Base-by-base conservation (phyloP, 37 sponge, comb jelly and placozoan species). In the Geodia barretti region DNA sequence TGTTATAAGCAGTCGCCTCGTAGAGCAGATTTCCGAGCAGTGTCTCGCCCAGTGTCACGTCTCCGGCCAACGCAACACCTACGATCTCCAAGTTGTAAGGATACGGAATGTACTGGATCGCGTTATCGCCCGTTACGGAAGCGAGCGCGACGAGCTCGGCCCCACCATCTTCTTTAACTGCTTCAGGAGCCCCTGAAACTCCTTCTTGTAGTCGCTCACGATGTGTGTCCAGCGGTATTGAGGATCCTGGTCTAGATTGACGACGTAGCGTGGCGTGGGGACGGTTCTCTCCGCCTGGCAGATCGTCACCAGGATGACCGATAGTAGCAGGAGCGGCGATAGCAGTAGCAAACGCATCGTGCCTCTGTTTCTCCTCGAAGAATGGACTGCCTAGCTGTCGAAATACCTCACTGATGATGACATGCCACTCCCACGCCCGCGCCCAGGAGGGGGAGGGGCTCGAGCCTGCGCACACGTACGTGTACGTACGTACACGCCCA, bases 21-120 rank as follows among this genome's bases (percentile, higher is more conserved):
- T 95, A 95, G 25, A 92, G 19, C 19, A 87, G n/a, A 60, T 95
- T 95, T 3, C 32, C 80, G 9, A 92, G 78, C 1, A 87, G 63
- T 26, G 86, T 67, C 21, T 95, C 90, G 0, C 90, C 87, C 1
- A 89, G 39, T 31, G 87, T 36, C 3, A 86, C 41, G 24, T 54
- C 14, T 41, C 30, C 17, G 1, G 62, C 62, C 32, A 8, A 26
- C 19, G 90, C 87, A 37, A 95, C 62, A 60, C 92, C 95, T 1
- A 54, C 39, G 39, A 95, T 72, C 73, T 95, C 95, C 23, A 54
- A 70, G 37, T 74, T 77, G 77, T 91, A 95, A 2, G 95, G 95
- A 33, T 82, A 62, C 4, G 92, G 92, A 0, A 95, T 24, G 76
- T 82, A 82, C 37, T 41, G 85, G 9, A 88, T 87, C 39, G 91